Conservation (phyloP, 2,797 vertebrate species). For the Neosalanx taihuensis region DNA sequence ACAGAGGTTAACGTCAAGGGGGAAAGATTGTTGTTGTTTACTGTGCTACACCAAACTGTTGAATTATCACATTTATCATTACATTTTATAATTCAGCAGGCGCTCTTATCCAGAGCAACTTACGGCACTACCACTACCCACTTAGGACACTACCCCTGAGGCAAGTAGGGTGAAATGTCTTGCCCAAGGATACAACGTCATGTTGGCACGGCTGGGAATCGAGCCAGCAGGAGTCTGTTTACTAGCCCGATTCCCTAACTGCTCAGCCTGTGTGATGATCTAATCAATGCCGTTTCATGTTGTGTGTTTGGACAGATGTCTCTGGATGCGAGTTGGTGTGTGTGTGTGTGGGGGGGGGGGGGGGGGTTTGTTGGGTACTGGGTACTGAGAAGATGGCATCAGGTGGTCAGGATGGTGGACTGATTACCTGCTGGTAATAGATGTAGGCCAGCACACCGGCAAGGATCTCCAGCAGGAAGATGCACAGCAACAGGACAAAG, state of each 20-base stretch:
- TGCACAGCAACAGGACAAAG: slow-evolving; percentile 88
- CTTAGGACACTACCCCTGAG: too few species aligned
- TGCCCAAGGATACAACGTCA: too few species aligned
- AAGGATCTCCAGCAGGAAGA: slow-evolving; percentile 94
- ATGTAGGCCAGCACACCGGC: slow-evolving; percentile 93
- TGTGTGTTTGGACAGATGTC: background rate
- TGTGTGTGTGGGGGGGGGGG: background rate
- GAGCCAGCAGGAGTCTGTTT: too few species aligned
- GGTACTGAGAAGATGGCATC: background rate
- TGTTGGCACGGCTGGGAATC: too few species aligned
- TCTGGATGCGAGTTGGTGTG: background rate
- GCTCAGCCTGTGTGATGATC: background rate
- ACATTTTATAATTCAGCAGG: too few species aligned
- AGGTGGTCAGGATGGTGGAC: background rate
- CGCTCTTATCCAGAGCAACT: too few species aligned
- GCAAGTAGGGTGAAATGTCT: too few species aligned
- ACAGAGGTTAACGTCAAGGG: too few species aligned
- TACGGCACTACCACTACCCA: too few species aligned
- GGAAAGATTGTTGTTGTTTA: background rate
- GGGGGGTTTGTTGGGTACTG: background rate
- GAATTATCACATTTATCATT: too few species aligned
- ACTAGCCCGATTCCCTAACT: too few species aligned
- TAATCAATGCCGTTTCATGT: background rate
- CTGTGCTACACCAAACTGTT: background rate
- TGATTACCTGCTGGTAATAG: slow-evolving; percentile 94